phyloP scores from a whole-genome alignment of 2,888 invertebrate species.

The Pyrocoelia pectoralis region DNA sequence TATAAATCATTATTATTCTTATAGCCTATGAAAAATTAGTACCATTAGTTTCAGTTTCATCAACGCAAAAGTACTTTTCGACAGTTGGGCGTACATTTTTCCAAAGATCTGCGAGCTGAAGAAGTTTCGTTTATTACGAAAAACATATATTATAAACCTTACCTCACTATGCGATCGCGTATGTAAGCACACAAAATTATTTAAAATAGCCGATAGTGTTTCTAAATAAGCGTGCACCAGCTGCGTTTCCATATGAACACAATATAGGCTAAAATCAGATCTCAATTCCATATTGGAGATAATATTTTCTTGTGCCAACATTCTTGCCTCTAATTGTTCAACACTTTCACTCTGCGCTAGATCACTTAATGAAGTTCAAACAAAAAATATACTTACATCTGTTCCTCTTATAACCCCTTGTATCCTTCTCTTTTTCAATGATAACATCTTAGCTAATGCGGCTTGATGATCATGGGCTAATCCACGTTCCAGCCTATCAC shows the following conservation, averaged over 20 bases:
- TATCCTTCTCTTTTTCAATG: conserved; percentile 68
- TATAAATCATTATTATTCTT: too few species aligned
- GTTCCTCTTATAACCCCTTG: conserved; percentile 69
- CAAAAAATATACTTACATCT: conserved; percentile 60
- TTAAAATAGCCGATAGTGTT: conserved; percentile 66
- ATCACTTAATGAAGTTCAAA: background rate
- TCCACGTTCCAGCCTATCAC: conserved; percentile 69
- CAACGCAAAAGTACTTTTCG: conserved; percentile 1
- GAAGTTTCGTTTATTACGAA: background rate
- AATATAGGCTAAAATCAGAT: conserved; percentile 69
- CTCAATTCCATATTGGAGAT: conserved; percentile 68
- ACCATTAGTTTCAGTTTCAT: background rate
- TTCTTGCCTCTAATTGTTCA: conserved; percentile 67
- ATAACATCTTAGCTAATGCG: conserved; percentile 68
- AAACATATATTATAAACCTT: conserved; percentile 23
- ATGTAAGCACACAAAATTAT: conserved; percentile 65
- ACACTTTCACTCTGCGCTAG: conserved; percentile 65
- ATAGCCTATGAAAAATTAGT: background rate
- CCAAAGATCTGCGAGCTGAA: background rate
- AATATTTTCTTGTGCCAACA: conserved; percentile 69
- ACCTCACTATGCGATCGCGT: conserved; percentile 66
- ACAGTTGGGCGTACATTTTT: background rate
- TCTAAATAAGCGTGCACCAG: conserved; percentile 68
- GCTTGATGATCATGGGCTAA: conserved; percentile 69
- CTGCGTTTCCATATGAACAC: conserved; percentile 70